A percentile compares a stretch with the other conserved stretches of the same genome.
Evolutionary conservation across 37 sponge, comb jelly and placozoan species (phyloP).

Genomic region (Dysidea cf. avara): DNA sequence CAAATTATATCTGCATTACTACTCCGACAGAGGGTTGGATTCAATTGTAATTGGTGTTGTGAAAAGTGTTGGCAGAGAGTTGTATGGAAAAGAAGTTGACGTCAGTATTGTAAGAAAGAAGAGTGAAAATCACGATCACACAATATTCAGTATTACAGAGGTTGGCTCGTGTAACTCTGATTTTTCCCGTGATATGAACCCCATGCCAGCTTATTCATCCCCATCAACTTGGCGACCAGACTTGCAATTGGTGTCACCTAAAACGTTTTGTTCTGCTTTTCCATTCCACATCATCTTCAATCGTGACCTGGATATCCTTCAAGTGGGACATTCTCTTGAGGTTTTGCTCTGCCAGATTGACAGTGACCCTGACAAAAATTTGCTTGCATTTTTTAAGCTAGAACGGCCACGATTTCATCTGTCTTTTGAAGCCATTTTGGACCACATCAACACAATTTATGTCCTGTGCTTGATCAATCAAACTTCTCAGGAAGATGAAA

Average conservation of each 20-base stretch:
- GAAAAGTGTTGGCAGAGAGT: slow-evolving; percentile 76
- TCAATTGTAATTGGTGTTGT: slow-evolving; percentile 82
- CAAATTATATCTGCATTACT: slow-evolving; percentile 76
- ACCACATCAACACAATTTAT: slow-evolving; percentile 86
- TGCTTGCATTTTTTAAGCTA: slow-evolving; percentile 44
- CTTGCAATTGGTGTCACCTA: slow-evolving; percentile 28
- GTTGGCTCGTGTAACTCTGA: neutral
- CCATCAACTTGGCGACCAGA: slow-evolving; percentile 1
- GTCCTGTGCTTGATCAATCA: slow-evolving; percentile 45
- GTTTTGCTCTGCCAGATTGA: slow-evolving; percentile 30
- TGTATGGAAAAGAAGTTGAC: slow-evolving; percentile 62
- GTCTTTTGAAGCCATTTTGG: slow-evolving; percentile 50
- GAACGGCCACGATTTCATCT: slow-evolving; percentile 69
- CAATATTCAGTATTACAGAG: slow-evolving; percentile 52
- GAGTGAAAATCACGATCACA: slow-evolving; percentile 25
- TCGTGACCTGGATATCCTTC: slow-evolving; percentile 46
- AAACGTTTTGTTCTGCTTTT: slow-evolving; percentile 75
- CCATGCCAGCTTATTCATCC: slow-evolving; percentile 7
- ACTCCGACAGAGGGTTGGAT: slow-evolving; percentile 75
- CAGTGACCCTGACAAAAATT: neutral
- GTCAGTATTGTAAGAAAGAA: slow-evolving; percentile 42
- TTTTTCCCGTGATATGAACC: neutral
- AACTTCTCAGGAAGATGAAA: slow-evolving; percentile 21
- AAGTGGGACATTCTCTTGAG: slow-evolving; percentile 58
- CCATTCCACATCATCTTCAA: slow-evolving; percentile 88